A percentile compares a stretch with the other conserved stretches of the same genome.
Evolutionary conservation across 2,888 invertebrate species (phyloP).

Genomic region (Athrips mouffetella): DNA sequence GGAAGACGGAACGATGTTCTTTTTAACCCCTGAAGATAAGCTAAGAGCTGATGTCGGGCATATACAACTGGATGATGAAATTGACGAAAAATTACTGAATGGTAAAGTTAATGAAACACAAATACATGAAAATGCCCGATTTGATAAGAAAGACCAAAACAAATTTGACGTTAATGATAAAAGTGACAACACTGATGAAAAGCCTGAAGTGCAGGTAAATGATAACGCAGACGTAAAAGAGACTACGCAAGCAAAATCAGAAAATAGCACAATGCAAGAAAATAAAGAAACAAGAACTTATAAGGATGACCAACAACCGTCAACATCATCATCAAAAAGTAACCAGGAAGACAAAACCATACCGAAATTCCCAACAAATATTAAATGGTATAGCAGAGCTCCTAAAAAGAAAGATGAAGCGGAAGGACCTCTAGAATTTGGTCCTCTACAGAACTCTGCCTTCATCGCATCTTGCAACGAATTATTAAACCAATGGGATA

Average conservation of each 20-base stretch:
- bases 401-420: not conserved
- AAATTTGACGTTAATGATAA: not conserved
- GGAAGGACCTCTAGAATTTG: slow-evolving; percentile 3
- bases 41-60: slow-evolving; percentile 21
- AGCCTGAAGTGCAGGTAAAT: not conserved
- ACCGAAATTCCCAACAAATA: not conserved
- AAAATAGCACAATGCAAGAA: not conserved
- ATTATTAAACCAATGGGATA: slow-evolving; percentile 24
- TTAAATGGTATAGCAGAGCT: not conserved
- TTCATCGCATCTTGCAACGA: slow-evolving; percentile 26
- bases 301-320: not conserved
- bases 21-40: slow-evolving; percentile 27
- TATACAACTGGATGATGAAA: not conserved
- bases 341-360: not conserved
- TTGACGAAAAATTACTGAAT: not conserved
- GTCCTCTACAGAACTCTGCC: slow-evolving; percentile 25
- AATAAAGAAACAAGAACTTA: not conserved
- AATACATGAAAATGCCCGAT: not conserved
- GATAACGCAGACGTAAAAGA: not conserved
- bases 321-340: not conserved
- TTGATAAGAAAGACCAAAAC: not conserved
- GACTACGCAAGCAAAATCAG: not conserved
- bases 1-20: slow-evolving; percentile 26
- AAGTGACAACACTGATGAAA: not conserved
- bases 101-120: not conserved